These are phyloP conservation scores for Junonia oenone DNA, from an alignment of 2,888 invertebrate genomes.

Conservation along the genomic window DNA sequence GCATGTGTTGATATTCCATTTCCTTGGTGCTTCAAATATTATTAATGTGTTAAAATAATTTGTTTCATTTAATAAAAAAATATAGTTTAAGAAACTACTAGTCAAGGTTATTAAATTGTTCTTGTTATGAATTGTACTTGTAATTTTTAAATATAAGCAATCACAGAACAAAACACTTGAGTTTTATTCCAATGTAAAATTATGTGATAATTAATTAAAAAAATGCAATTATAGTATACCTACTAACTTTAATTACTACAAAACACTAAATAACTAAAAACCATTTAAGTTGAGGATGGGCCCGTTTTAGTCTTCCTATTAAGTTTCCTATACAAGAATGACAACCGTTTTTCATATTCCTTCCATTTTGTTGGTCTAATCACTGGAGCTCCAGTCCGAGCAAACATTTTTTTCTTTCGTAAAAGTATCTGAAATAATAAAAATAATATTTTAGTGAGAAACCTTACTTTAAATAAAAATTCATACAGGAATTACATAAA, in stretches of 20 bases:
- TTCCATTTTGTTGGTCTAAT: slow-evolving; percentile 89
- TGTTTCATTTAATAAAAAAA: not conserved
- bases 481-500: not conserved
- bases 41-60: no score
- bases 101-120: slow-evolving; percentile 1
- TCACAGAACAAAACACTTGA: not conserved
- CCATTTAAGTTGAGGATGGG: slow-evolving; percentile 45
- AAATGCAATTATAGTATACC: not conserved
- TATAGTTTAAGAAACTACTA: not conserved
- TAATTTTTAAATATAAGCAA: not conserved
- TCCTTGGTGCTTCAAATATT: no score
- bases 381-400: slow-evolving; percentile 76
- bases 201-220: not conserved
- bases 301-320: slow-evolving; percentile 90
- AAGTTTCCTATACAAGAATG: slow-evolving; percentile 86
- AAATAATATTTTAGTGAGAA: not conserved
- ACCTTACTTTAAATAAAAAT: not conserved
- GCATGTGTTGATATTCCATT: no score
- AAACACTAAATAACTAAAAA: not conserved
- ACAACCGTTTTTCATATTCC: slow-evolving; percentile 85
- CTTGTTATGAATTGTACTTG: not conserved
- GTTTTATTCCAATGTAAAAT: not conserved
- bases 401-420: slow-evolving; percentile 84
- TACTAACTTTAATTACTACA: slow-evolving; percentile 2
- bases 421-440: slow-evolving; percentile 71